Conservation (phyloP, 2,797 vertebrate genomes). For the Sebastes steindachneri region DNA sequence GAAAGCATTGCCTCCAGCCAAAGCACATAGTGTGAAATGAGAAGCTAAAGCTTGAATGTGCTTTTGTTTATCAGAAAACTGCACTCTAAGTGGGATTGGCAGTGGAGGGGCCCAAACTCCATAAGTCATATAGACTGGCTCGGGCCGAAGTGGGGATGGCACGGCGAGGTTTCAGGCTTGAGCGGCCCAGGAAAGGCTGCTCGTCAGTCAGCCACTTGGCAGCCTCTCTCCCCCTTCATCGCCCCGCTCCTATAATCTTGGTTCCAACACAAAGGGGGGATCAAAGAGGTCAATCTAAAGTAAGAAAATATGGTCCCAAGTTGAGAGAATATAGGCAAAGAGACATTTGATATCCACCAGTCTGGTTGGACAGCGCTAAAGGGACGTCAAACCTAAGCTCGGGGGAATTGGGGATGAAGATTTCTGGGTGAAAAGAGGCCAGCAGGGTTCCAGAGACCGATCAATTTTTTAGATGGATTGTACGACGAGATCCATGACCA, state of each 20-base stretch:
- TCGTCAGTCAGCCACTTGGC: slow-evolving; percentile 80
- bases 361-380: slow-evolving; percentile 38
- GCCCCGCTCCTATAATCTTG: slow-evolving; percentile 72
- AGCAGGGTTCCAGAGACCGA: slow-evolving; percentile 72
- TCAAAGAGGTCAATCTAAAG: slow-evolving; percentile 85
- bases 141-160: slow-evolving; percentile 77
- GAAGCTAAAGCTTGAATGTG: slow-evolving; percentile 89
- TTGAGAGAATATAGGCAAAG: slow-evolving; percentile 61
- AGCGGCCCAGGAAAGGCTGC: slow-evolving; percentile 75
- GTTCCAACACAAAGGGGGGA: slow-evolving; percentile 76
- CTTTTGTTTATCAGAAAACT: slow-evolving; percentile 92
- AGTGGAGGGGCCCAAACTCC: slow-evolving; percentile 83
- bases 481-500: slow-evolving; percentile 60
- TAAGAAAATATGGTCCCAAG: slow-evolving; percentile 72
- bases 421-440: slow-evolving; percentile 67
- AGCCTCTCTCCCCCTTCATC: slow-evolving; percentile 51
- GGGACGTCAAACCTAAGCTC: slow-evolving; percentile 71
- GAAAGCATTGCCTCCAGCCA: slow-evolving; percentile 86
- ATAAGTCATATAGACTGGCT: slow-evolving; percentile 88
- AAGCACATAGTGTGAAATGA: slow-evolving; percentile 92
- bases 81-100: slow-evolving; percentile 90
- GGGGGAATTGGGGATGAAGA: slow-evolving; percentile 78
- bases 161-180: slow-evolving; percentile 75
- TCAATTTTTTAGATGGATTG: slow-evolving; percentile 72
- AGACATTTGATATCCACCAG: slow-evolving; percentile 56